Percentiles rank a stretch among this genome's conserved stretches.
Evolutionary conservation across 2,113 vertebrate genomes (phyloP).

Genomic region (Hydropotes inermis): DNA sequence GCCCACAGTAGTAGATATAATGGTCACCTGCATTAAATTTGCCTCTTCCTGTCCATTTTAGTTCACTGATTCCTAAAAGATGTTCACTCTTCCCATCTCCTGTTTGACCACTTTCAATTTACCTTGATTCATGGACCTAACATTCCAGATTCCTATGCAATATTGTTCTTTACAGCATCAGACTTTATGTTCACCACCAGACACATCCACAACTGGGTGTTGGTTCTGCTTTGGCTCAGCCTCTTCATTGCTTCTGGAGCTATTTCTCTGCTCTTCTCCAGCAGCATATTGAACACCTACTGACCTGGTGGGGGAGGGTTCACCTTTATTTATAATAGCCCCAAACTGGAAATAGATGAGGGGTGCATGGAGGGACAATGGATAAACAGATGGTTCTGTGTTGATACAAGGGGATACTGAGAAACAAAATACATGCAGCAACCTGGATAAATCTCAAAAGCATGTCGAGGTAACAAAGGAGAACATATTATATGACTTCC

Average conservation of each 20-base stretch:
- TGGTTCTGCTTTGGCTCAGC: neutral
- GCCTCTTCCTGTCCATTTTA: neutral
- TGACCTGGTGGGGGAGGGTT: neutral
- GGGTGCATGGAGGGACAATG: rapidly evolving
- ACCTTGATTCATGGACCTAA: neutral
- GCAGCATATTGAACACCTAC: neutral
- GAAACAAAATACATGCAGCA: neutral
- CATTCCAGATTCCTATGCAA: neutral
- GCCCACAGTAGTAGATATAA: neutral
- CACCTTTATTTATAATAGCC: neutral
- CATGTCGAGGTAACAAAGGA: rapidly evolving
- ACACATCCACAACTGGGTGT: neutral
- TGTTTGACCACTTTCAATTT: neutral
- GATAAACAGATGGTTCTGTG: neutral
- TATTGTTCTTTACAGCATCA: neutral
- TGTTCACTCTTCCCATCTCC: neutral
- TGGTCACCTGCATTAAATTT: neutral
- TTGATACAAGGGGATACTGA: neutral
- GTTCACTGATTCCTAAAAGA: neutral
- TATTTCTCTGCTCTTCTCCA: neutral
- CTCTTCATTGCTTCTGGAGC: neutral
- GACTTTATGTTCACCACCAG: neutral
- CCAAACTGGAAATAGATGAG: neutral
- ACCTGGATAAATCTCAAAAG: neutral
- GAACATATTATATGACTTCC: rapidly evolving